Evolutionary conservation across 2,797 vertebrate genomes (phyloP).

Genomic region (Pempheris klunzingeri): DNA sequence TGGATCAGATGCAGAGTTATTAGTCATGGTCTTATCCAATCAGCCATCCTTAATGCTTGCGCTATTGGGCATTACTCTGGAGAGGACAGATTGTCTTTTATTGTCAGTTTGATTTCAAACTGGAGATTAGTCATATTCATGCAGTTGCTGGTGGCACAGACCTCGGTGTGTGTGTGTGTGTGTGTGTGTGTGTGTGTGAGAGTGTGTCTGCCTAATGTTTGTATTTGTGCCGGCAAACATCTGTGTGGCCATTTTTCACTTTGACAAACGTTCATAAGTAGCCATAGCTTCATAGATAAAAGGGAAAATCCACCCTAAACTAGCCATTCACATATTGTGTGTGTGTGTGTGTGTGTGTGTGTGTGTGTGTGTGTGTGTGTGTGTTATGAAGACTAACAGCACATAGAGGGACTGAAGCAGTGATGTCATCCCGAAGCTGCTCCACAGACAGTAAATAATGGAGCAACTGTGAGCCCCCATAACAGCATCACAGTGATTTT

Average conservation of each 20-base stretch:
- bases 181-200: constrained; percentile 21
- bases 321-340: not conserved
- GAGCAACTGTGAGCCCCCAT: not conserved
- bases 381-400: not conserved
- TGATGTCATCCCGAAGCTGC: constrained; percentile 24
- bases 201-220: constrained; percentile 7
- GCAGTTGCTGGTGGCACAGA: constrained; percentile 55
- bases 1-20: constrained; percentile 72
- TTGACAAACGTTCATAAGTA: constrained; percentile 12
- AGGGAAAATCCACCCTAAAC: not conserved
- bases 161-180: constrained; percentile 34
- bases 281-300: constrained; percentile 14
- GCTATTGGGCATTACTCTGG: constrained; percentile 67
- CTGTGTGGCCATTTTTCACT: constrained; percentile 36
- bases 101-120: constrained; percentile 76
- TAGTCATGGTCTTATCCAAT: constrained; percentile 80
- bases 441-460: not conserved
- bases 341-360: not conserved
- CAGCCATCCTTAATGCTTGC: constrained; percentile 65
- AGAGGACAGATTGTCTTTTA: constrained; percentile 73
- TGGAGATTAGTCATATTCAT: constrained; percentile 70
- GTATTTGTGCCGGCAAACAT: constrained; percentile 43
- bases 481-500: not conserved
- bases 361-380: not conserved
- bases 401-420: not conserved